Evolutionary conservation across 2,113 vertebrate species (phyloP).

Genomic region (Dasyornis broadbenti): DNA sequence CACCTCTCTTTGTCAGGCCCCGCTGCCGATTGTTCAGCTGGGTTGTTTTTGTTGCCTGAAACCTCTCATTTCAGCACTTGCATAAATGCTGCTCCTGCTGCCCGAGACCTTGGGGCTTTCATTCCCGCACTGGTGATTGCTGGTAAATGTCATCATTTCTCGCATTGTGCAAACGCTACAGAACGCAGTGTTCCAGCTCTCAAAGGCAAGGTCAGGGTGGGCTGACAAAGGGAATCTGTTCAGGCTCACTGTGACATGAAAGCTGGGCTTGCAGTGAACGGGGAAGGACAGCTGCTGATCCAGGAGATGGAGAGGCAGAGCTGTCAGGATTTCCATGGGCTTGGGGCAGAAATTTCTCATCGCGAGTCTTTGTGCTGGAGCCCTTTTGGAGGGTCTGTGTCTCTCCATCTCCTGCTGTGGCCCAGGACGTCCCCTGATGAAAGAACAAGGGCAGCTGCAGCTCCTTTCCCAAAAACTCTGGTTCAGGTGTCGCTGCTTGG

Average conservation of each 20-base stretch:
- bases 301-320: not conserved
- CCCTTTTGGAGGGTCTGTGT: not conserved
- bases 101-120: constrained; percentile 22
- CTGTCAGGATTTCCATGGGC: not conserved
- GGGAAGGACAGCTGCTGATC: not conserved
- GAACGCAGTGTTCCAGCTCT: not conserved
- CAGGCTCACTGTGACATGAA: not conserved
- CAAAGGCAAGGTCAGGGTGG: constrained; percentile 11
- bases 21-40: not conserved
- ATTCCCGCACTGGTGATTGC: not conserved
- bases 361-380: not conserved
- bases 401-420: not conserved
- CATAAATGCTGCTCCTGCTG: not conserved
- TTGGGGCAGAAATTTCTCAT: not conserved
- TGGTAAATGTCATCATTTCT: constrained; percentile 6
- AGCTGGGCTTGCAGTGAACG: not conserved
- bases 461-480: not conserved
- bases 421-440: not conserved
- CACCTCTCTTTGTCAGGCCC: not conserved
- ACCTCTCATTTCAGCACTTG: constrained; percentile 16
- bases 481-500: not conserved
- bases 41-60: not conserved
- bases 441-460: not conserved
- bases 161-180: not conserved
- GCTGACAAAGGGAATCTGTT: constrained; percentile 15